Evolutionary conservation across 2,888 invertebrate genomes (phyloP), one percentile per base, ranked within the genome.

Genomic region (Eupithecia vulgata): DNA sequence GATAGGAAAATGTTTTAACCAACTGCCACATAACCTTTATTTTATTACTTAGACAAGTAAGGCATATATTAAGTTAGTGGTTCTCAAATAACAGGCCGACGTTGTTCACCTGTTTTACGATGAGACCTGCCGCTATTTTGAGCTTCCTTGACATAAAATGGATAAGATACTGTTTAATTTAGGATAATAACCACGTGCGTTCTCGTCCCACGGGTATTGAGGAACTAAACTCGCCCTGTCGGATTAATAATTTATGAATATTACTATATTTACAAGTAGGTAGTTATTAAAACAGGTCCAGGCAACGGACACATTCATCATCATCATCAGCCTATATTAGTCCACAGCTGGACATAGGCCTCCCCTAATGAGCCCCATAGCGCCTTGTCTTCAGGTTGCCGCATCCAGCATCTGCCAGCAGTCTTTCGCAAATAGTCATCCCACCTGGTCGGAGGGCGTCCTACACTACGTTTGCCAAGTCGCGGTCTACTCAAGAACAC

Each of bases 61-160:
- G 15, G 35, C 34, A 62, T 35, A 64, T 34, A 0, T 5, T 64
- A 37, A 10, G 37, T 4, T 2, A 37, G 17, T 35, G 40, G 25
- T 40, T 40, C 37, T 12, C 30, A 34, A 42, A 68, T 59, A 15
- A 59, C 17, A 5, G 68, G 37, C 37, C 61, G 30, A 12, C 15
- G 12, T 10, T 13, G 66, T 64, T 66, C 65, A 8, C 65, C 64
- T 34, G 70, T 72, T 75, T 75, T 70, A 75, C 75, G 75, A 72
- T 69, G 45, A n/a, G 40, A 64, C 37, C 21, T 35, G 62, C 35
- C 34, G 37, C n/a, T 64, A 64, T n/a, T 64, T 64, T 37, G 37
- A 35, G 67, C 72, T 69, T 67, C 69, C 72, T 64, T 69, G 69
- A 69, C 71, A 71, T 71, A 71, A 74, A 71, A 69, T 74, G 64